Conservation (phyloP, 2,797 vertebrate species). For the Enteromius treurensis region DNA sequence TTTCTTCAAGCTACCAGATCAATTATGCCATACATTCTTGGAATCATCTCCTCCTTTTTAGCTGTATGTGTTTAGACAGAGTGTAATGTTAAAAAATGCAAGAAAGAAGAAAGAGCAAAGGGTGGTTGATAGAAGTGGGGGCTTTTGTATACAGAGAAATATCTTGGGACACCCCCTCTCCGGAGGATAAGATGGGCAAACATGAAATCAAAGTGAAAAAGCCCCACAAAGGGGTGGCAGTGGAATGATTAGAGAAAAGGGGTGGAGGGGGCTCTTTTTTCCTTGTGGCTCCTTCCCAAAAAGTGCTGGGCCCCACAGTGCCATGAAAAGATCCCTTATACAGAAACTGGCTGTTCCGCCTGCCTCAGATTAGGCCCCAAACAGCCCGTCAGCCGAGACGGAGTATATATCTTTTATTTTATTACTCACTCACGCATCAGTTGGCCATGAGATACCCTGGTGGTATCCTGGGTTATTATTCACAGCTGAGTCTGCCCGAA, state of each 20-base stretch:
- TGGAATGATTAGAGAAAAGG: constrained; percentile 72
- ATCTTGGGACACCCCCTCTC: constrained; percentile 64
- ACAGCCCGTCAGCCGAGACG: constrained; percentile 66
- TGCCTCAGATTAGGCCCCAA: constrained; percentile 73
- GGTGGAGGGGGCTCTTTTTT: constrained; percentile 53
- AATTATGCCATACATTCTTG: background rate
- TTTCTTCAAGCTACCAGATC: background rate
- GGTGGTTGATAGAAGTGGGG: background rate
- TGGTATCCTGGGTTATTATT: constrained; percentile 19
- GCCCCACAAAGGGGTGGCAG: constrained; percentile 75
- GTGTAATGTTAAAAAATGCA: background rate
- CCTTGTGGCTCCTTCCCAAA: constrained; percentile 64
- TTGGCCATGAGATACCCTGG: constrained; percentile 19
- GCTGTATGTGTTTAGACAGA: background rate
- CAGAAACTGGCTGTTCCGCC: constrained; percentile 75
- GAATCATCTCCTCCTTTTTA: background rate
- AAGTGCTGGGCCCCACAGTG: constrained; percentile 67
- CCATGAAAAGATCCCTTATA: constrained; percentile 80
- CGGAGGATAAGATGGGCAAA: constrained; percentile 71
- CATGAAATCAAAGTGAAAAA: constrained; percentile 84
- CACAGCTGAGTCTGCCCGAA: background rate
- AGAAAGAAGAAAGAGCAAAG: constrained; percentile 2
- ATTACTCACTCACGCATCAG: constrained; percentile 59
- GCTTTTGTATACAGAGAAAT: constrained; percentile 67
- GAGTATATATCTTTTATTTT: constrained; percentile 66